A percentile compares a stretch with the other conserved stretches of the same genome.
phyloP scores from a whole-genome alignment of 2,797 vertebrate species.

The Molothrus aeneus region DNA sequence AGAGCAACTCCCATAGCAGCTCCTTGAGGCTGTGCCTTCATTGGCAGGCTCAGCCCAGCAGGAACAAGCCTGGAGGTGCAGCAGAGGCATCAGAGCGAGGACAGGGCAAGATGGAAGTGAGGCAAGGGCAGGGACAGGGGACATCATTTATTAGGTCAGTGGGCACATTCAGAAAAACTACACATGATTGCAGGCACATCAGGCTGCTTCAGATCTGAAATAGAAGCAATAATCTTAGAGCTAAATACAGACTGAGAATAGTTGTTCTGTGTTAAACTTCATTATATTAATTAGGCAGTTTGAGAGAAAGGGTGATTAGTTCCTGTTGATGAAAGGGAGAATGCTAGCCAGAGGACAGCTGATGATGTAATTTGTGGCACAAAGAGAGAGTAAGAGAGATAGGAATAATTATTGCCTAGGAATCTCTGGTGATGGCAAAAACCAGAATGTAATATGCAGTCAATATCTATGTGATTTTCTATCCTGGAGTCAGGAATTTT shows the following conservation, averaged over 20 bases:
- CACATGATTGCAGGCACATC: neutral
- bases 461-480: neutral
- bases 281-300: constrained; percentile 35
- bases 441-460: neutral
- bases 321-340: constrained; percentile 34
- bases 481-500: neutral
- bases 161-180: neutral
- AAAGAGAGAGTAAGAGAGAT: neutral
- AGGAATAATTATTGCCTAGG: neutral
- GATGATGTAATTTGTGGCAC: constrained; percentile 38
- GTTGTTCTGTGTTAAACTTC: constrained; percentile 47
- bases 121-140: constrained; percentile 34
- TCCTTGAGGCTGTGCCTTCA: neutral
- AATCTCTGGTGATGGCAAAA: neutral
- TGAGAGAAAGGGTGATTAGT: constrained; percentile 17
- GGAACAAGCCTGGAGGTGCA: neutral
- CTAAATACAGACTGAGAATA: constrained; percentile 47
- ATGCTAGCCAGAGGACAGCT: constrained; percentile 11
- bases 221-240: constrained; percentile 44
- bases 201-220: constrained; percentile 40
- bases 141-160: neutral
- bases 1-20: neutral
- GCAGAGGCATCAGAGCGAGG: fast-evolving
- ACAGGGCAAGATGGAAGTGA: neutral
- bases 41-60: neutral